A percentile compares a stretch with the other conserved stretches of the same genome.
These are phyloP conservation scores for Hydractinia echinata DNA, from an alignment of 30 jellyfish, hydroid and myxozoan species.

Conservation along the genomic window DNA sequence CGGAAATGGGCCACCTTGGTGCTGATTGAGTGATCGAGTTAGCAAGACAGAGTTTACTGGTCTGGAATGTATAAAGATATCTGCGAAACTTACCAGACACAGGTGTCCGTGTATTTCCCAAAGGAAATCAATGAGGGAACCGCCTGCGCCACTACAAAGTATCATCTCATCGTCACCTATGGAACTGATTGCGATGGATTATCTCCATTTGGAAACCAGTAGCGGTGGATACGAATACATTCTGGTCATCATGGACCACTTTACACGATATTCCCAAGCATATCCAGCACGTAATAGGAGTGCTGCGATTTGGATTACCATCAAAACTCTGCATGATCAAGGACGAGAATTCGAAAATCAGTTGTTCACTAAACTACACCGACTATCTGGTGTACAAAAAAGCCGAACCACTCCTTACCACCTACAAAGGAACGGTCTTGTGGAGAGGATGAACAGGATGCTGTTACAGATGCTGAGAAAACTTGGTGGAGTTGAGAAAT, in stretches of 20 bases:
- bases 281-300: conserved; percentile 34
- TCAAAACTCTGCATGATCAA: conserved; percentile 39
- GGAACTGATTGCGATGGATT: conserved; percentile 33
- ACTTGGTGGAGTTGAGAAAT: neutral
- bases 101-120: neutral
- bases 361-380: conserved; percentile 24
- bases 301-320: conserved; percentile 28
- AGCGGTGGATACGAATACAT: conserved; percentile 38
- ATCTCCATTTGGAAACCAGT: conserved; percentile 9
- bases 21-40: too few relatives aligned
- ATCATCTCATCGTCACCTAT: conserved; percentile 35
- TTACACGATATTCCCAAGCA: conserved; percentile 34
- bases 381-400: conserved; percentile 14
- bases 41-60: too few relatives aligned
- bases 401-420: conserved; percentile 53
- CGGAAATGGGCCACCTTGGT: too few relatives aligned
- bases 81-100: too few relatives aligned
- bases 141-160: conserved; percentile 32
- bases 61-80: too few relatives aligned
- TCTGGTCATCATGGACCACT: conserved; percentile 42
- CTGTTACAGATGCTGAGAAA: conserved; percentile 29
- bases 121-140: conserved; percentile 7
- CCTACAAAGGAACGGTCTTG: conserved; percentile 38
- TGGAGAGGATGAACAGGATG: conserved; percentile 34
- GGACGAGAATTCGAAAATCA: conserved; percentile 46